These are phyloP conservation scores for Dynastes maya DNA, from an alignment of 2,888 invertebrate species.

Conservation along the genomic window DNA sequence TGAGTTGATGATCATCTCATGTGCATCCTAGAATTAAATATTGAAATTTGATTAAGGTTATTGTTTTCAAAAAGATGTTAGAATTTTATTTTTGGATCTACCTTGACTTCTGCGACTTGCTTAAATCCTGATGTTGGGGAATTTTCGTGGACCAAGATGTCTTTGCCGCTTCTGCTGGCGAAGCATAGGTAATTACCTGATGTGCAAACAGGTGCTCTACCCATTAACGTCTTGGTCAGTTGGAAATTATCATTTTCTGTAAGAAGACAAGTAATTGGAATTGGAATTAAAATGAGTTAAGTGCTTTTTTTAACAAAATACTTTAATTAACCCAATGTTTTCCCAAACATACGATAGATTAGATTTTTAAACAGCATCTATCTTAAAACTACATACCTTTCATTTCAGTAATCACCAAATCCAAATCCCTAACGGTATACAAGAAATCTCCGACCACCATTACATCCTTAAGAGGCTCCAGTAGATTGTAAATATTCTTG, in stretches of 20 bases:
- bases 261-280: constrained; percentile 54
- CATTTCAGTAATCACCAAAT: constrained; percentile 77
- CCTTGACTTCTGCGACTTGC: constrained; percentile 73
- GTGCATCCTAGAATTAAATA: constrained; percentile 64
- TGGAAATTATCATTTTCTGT: constrained; percentile 65
- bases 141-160: constrained; percentile 73
- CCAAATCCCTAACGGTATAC: constrained; percentile 77
- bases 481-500: constrained; percentile 72
- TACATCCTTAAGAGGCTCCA: constrained; percentile 79
- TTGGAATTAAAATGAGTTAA: constrained; percentile 60
- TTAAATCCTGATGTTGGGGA: constrained; percentile 71
- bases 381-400: constrained; percentile 67
- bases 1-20: constrained; percentile 71
- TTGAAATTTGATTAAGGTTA: too few species aligned
- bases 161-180: constrained; percentile 73
- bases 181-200: constrained; percentile 71
- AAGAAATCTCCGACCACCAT: constrained; percentile 72
- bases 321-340: too few species aligned
- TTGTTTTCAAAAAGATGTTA: neutral
- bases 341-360: too few species aligned
- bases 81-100: constrained; percentile 55
- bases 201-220: constrained; percentile 73
- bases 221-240: constrained; percentile 73
- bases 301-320: too few species aligned
- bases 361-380: too few species aligned